phyloP scores from a whole-genome alignment of 2,797 vertebrate species.

The Stomatorhinus walkeri region DNA sequence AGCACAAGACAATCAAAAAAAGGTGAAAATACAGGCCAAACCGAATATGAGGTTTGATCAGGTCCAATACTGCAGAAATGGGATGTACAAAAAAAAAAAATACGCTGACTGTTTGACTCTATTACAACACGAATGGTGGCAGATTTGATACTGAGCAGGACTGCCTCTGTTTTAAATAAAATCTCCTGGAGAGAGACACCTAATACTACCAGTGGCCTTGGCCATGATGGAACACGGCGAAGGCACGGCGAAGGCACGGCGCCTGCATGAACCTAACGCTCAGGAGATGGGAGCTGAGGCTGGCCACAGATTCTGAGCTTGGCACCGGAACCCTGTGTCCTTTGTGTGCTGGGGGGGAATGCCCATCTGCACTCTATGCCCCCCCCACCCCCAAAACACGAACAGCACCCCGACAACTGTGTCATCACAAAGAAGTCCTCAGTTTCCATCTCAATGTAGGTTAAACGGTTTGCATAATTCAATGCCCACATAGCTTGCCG shows the following conservation, averaged over 20 bases:
- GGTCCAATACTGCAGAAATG: background rate
- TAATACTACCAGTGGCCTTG: background rate
- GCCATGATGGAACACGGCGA: background rate
- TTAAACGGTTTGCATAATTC: background rate
- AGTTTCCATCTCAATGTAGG: background rate
- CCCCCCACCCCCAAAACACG: background rate
- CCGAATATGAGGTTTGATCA: background rate
- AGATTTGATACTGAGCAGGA: background rate
- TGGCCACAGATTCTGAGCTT: background rate
- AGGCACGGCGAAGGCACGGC: background rate
- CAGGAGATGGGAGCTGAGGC: background rate
- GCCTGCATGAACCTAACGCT: background rate
- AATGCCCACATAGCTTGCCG: background rate
- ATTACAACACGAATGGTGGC: background rate
- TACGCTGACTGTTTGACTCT: background rate
- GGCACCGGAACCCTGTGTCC: background rate
- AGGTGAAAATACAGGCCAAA: background rate
- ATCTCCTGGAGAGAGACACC: background rate
- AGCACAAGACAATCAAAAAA: background rate
- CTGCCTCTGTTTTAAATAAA: background rate
- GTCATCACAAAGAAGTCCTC: background rate
- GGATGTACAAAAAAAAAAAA: background rate
- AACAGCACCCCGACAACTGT: background rate
- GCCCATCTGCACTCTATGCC: background rate
- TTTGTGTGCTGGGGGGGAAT: background rate